Evolutionary conservation across 2,888 invertebrate genomes (phyloP), one percentile per base, ranked within the genome.

Genomic region (Dinocampus coccinellae): DNA sequence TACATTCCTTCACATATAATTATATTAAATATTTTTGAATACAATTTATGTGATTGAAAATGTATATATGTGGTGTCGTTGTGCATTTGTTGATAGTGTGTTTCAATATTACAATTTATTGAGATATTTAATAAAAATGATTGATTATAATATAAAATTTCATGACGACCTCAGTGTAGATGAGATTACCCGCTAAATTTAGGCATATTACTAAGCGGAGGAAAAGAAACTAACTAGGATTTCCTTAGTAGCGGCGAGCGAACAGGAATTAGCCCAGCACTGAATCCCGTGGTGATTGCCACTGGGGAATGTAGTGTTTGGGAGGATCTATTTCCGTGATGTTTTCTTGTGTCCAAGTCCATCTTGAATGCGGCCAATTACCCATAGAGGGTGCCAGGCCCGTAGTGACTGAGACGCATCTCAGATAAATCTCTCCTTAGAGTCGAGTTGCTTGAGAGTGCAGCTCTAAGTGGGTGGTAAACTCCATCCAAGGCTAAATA

Each of bases 201-300:
- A 65, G 55, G 65, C 66, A 73, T 73, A 71, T 71, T 70, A 52
- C 29, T 65, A 65, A 65, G 65, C 65, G 53, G 53, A 65, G 65
- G 65, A 65, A 65, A 65, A 65, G 65, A 65, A 65, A 65, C 65
- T 65, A 65, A 65, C 65, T 13, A 65, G 65, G 65, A 65, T 65
- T 65, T 55, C 55, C 89, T 83, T 85, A 91, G 90, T 91, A 91
- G 89, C 90, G 89, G 90, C 90, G 90, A 91, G 90, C 88, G 90
- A 91, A 91, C 86, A 87, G 90, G 91, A 89, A 91, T 81, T 74
- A 91, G 91, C 90, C 90, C 91, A 91, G 89, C 90, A 88, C 90
- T 88, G 89, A 91, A 90, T 89, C 89, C 86, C 84, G 81, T 83
- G 82, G 85, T 83, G 16, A 78, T 76, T 76, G 80, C 81, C 78